phyloP scores from a whole-genome alignment of 2,888 invertebrate species.

The Microdon myrmicae region DNA sequence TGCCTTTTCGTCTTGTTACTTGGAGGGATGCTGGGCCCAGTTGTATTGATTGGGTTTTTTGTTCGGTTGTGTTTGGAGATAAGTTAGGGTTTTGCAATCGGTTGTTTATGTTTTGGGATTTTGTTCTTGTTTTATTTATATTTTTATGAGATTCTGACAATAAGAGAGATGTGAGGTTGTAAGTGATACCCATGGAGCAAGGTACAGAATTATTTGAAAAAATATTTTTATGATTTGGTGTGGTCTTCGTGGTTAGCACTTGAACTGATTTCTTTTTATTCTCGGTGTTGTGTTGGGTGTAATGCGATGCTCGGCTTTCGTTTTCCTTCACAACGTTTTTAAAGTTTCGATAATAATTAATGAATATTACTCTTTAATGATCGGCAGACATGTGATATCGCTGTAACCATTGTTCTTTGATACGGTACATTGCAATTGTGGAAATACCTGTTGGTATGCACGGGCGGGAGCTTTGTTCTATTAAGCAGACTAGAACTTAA shows the following conservation, averaged over 20 bases:
- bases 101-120: constrained; percentile 10
- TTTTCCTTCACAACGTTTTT: too few species aligned
- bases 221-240: constrained; percentile 17
- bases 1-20: constrained; percentile 5
- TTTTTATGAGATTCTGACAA: not conserved
- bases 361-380: too few species aligned
- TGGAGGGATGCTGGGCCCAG: constrained; percentile 17
- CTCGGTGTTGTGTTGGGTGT: constrained; percentile 2
- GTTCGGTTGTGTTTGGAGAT: constrained; percentile 2
- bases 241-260: constrained; percentile 42
- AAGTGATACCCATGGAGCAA: constrained; percentile 33
- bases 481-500: too few species aligned
- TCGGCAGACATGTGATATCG: too few species aligned
- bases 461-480: too few species aligned
- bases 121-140: not conserved
- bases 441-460: too few species aligned
- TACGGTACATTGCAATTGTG: too few species aligned
- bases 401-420: too few species aligned
- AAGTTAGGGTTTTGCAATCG: constrained; percentile 12
- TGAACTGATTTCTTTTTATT: constrained; percentile 32
- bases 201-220: constrained; percentile 25
- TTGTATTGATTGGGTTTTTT: constrained; percentile 3
- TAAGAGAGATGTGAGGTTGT: constrained; percentile 24
- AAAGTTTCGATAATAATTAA: not conserved
- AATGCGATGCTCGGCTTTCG: not conserved